Percentiles rank a stretch among this genome's conserved stretches.
Conservation (phyloP, 2,888 invertebrate genomes). For the Ennomos erosarius region DNA sequence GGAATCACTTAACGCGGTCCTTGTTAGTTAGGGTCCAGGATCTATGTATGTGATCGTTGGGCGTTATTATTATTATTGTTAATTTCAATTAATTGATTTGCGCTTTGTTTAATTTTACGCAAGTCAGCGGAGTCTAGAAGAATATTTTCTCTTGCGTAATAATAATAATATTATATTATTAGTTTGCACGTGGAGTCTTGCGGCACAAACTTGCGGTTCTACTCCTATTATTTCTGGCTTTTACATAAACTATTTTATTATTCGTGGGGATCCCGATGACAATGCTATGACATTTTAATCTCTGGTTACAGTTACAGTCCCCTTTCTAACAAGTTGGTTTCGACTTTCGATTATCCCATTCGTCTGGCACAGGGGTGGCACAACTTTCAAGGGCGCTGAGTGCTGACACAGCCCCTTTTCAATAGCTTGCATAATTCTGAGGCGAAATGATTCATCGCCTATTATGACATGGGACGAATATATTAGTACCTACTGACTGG, state of each 20-base stretch:
- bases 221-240: too few species aligned
- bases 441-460: conserved; percentile 36
- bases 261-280: too few species aligned
- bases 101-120: conserved; percentile 17
- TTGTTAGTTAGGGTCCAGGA: too few species aligned
- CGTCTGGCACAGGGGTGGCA: conserved; percentile 30
- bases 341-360: conserved; percentile 52
- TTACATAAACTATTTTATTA: too few species aligned
- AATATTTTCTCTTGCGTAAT: background rate
- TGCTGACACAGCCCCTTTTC: conserved; percentile 23
- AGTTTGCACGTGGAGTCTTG: too few species aligned
- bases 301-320: conserved; percentile 34
- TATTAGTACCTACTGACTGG: conserved; percentile 20
- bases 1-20: conserved; percentile 10
- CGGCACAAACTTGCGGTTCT: too few species aligned
- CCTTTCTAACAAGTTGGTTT: conserved; percentile 51
- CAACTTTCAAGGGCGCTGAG: conserved; percentile 43
- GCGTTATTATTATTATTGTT: too few species aligned
- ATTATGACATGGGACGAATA: conserved; percentile 29
- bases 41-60: too few species aligned
- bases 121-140: background rate
- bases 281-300: conserved; percentile 20
- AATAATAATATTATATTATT: too few species aligned
- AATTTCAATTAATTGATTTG: conserved; percentile 25
- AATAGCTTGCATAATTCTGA: conserved; percentile 22